A percentile compares a stretch with the other conserved stretches of the same genome.
Conservation (phyloP, 2,797 vertebrate genomes). For the Tokudaia muenninki region DNA sequence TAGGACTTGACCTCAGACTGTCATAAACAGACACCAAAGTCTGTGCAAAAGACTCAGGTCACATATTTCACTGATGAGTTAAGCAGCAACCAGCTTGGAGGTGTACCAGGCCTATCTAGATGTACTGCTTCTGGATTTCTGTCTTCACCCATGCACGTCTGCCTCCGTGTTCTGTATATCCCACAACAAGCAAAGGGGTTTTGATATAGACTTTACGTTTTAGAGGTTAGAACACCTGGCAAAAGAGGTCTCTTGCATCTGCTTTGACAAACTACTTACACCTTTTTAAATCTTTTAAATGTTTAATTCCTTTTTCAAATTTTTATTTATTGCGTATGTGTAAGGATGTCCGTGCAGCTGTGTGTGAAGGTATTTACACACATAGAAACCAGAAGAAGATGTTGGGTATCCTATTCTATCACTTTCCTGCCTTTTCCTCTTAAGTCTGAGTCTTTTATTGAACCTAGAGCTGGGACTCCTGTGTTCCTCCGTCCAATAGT, state of each 20-base stretch:
- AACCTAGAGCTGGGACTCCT: neutral
- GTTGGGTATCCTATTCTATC: neutral
- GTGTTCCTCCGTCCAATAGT: neutral
- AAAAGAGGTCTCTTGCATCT: neutral
- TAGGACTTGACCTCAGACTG: neutral
- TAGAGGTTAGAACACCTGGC: neutral
- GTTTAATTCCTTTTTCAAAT: neutral
- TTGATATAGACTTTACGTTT: conserved; percentile 36
- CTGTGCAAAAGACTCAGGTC: conserved; percentile 2
- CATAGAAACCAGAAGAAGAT: neutral
- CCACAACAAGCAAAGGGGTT: neutral
- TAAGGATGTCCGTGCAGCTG: neutral
- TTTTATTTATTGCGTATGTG: neutral
- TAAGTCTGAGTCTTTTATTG: neutral
- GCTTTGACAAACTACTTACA: neutral
- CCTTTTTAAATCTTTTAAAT: neutral
- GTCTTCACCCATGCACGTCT: neutral
- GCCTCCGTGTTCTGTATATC: neutral
- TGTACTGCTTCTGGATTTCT: neutral
- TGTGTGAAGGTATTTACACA: neutral
- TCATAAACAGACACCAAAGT: conserved; percentile 3
- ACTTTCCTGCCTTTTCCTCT: neutral
- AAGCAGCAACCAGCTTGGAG: conserved; percentile 16
- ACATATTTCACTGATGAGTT: conserved; percentile 4
- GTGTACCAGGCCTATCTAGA: neutral